A percentile compares a stretch with the other conserved stretches of the same genome.
These are phyloP conservation scores for Cyprichromis sp. DNA, from an alignment of 2,113 vertebrate species.

Conservation along the genomic window DNA sequence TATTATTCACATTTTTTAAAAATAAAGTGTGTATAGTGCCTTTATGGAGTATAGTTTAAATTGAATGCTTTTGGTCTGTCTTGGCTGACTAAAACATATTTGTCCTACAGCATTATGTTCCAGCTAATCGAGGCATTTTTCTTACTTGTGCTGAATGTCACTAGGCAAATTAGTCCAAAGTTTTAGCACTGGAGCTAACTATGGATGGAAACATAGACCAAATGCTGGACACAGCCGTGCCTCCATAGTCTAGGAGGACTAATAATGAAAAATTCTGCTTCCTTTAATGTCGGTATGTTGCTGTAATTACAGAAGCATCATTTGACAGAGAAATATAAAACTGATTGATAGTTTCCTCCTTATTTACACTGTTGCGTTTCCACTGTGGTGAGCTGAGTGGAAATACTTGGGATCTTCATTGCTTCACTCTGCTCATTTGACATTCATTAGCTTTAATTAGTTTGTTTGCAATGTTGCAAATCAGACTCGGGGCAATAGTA, in stretches of 20 bases:
- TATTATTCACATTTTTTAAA: fast-evolving
- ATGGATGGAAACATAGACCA: neutral
- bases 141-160: neutral
- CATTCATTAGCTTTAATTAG: conserved; percentile 37
- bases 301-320: neutral
- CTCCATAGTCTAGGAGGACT: neutral
- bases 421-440: conserved; percentile 25
- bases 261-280: neutral
- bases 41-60: neutral
- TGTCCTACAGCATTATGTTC: neutral
- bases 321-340: neutral
- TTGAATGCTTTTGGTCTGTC: neutral
- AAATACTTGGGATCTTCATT: neutral
- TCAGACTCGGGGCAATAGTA: neutral
- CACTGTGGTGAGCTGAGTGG: neutral
- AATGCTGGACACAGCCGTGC: neutral
- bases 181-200: neutral
- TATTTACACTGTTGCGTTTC: neutral
- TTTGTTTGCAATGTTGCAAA: conserved; percentile 14
- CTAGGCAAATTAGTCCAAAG: neutral
- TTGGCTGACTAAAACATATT: neutral
- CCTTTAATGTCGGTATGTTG: neutral
- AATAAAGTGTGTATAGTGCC: neutral
- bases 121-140: neutral
- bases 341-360: conserved; percentile 5